Conservation (phyloP, 2,888 invertebrate genomes). For the Diaprepes abbreviatus region DNA sequence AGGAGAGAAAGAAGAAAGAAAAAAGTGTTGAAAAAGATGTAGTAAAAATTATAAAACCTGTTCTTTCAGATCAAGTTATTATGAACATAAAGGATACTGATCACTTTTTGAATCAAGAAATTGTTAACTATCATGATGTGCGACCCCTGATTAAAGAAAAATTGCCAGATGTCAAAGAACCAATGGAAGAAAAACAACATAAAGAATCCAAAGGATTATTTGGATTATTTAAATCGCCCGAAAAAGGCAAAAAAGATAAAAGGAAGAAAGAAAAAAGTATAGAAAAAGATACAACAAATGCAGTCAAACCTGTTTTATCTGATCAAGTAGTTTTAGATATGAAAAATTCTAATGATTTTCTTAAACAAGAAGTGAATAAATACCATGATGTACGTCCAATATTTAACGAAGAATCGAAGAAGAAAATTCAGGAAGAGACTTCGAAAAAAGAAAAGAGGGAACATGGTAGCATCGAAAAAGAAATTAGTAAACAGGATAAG, state of each 20-base stretch:
- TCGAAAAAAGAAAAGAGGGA: not conserved
- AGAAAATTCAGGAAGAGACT: not conserved
- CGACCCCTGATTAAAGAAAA: slow-evolving; percentile 31
- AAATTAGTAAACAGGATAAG: not conserved
- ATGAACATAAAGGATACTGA: slow-evolving; percentile 48
- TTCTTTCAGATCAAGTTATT: slow-evolving; percentile 10
- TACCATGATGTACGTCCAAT: slow-evolving; percentile 53
- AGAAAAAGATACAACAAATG: slow-evolving; percentile 40
- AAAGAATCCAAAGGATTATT: slow-evolving; percentile 49
- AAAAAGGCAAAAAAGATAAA: slow-evolving; percentile 38
- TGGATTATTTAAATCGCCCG: slow-evolving; percentile 49
- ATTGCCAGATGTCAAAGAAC: slow-evolving; percentile 46
- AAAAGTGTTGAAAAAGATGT: slow-evolving; percentile 43
- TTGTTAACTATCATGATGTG: slow-evolving; percentile 54
- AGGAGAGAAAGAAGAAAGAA: slow-evolving; percentile 29
- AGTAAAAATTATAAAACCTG: not conserved
- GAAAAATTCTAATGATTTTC: slow-evolving; percentile 37
- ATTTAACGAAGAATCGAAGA: not conserved
- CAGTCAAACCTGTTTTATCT: slow-evolving; percentile 31
- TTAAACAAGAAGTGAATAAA: slow-evolving; percentile 49
- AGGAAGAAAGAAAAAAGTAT: slow-evolving; percentile 10
- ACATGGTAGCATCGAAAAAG: not conserved
- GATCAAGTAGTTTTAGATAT: slow-evolving; percentile 40
- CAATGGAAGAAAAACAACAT: slow-evolving; percentile 32
- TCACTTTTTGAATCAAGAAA: slow-evolving; percentile 54